Evolutionary conservation across 2,797 vertebrate genomes (phyloP).

Genomic region (Gastrophryne carolinensis): DNA sequence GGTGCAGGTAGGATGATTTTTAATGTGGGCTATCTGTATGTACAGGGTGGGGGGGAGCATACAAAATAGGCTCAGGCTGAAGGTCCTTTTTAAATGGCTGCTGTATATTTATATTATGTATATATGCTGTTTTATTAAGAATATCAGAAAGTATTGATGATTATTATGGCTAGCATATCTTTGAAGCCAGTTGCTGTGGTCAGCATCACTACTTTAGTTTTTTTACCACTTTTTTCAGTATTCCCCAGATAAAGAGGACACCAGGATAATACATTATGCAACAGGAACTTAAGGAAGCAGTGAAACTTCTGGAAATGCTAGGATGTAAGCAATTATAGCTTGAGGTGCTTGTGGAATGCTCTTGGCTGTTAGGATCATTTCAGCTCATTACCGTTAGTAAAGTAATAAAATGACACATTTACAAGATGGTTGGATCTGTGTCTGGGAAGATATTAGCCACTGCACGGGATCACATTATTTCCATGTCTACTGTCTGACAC

Average conservation of each 20-base stretch:
- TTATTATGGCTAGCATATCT: too few species aligned
- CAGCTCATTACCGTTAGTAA: conserved; percentile 57
- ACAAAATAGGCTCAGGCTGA: too few species aligned
- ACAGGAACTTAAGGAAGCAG: conserved; percentile 12
- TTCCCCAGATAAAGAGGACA: conserved; percentile 45
- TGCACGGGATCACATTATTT: rapidly evolving
- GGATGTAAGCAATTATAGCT: background rate
- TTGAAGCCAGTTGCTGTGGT: too few species aligned
- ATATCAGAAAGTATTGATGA: too few species aligned
- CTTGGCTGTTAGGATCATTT: background rate
- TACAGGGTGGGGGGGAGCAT: too few species aligned
- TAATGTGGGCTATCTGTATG: too few species aligned
- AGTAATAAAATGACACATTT: conserved; percentile 56
- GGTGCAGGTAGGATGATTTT: too few species aligned
- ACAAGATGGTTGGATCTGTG: conserved; percentile 48
- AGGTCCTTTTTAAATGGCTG: too few species aligned
- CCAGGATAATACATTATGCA: conserved; percentile 34
- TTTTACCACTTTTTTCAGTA: background rate
- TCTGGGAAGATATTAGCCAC: conserved; percentile 39
- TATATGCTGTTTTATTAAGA: too few species aligned
- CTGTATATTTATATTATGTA: too few species aligned
- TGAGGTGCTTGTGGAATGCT: conserved; percentile 2
- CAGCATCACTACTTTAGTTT: too few species aligned
- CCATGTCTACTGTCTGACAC: conserved; percentile 6
- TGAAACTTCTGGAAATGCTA: background rate